Percentiles rank a stretch among this genome's conserved stretches.
phyloP scores from a whole-genome alignment of 2,113 vertebrate genomes.

The Numenius arquata region DNA sequence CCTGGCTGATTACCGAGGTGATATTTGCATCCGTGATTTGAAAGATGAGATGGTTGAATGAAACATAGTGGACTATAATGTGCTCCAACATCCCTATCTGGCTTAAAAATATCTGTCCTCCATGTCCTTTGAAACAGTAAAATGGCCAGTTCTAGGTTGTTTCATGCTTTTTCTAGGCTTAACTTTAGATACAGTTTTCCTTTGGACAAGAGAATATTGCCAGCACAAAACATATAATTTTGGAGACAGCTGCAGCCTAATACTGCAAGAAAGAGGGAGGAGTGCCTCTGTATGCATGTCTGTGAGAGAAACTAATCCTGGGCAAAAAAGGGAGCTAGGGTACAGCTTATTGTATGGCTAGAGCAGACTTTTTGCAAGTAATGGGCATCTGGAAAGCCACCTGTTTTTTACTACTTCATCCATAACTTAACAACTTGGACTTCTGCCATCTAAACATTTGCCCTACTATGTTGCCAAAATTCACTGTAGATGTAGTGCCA shows the following conservation, averaged over 20 bases:
- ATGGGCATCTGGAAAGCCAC: background rate
- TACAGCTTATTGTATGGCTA: background rate
- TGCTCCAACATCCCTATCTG: background rate
- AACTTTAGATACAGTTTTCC: background rate
- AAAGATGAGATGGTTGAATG: background rate
- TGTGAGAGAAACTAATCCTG: background rate
- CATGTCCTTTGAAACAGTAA: background rate
- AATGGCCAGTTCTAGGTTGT: background rate
- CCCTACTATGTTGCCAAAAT: background rate
- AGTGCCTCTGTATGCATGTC: background rate
- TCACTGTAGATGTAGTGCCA: background rate
- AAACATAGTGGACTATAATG: background rate
- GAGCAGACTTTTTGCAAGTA: background rate
- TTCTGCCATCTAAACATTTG: constrained; percentile 14
- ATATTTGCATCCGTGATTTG: background rate
- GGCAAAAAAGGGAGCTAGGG: background rate
- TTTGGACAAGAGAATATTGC: background rate
- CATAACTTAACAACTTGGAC: background rate
- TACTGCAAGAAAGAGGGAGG: background rate
- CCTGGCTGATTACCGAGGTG: background rate
- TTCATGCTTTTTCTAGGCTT: background rate
- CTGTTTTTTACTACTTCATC: background rate
- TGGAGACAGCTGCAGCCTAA: background rate
- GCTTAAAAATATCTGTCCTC: background rate
- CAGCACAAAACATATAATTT: background rate